A percentile compares a stretch with the other conserved stretches of the same genome.
Evolutionary conservation across 1,140 invertebrate genomes (phyloP).

Genomic region (Tetraneura akinire): DNA sequence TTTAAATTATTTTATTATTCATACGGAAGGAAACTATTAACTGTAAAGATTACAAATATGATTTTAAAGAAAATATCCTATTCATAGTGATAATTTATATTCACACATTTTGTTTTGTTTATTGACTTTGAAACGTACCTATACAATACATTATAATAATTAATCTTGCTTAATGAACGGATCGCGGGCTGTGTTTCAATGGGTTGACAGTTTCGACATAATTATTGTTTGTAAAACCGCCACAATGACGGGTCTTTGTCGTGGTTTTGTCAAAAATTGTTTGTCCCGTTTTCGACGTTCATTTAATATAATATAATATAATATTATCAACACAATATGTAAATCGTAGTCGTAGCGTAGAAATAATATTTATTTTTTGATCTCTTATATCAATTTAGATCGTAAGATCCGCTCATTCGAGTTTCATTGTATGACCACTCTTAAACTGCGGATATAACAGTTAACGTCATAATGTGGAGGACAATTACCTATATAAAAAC

Average conservation of each 20-base stretch:
- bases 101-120: not conserved
- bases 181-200: slow-evolving; percentile 29
- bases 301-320: not conserved
- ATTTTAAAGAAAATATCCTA: not conserved
- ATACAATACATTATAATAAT: not conserved
- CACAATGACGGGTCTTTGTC: not conserved
- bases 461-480: slow-evolving; percentile 35
- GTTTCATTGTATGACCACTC: not conserved
- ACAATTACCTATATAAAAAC: slow-evolving; percentile 26
- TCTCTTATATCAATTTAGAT: slow-evolving; percentile 20
- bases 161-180: slow-evolving; percentile 30
- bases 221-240: not conserved
- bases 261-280: not conserved
- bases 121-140: slow-evolving; percentile 1
- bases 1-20: too few relatives aligned
- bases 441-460: slow-evolving; percentile 41
- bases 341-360: not conserved
- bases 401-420: not conserved
- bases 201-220: not conserved
- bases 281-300: not conserved
- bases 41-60: not conserved
- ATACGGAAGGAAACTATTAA: not conserved
- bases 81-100: not conserved
- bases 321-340: not conserved
- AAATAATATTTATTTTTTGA: not conserved